A percentile compares a stretch with the other conserved stretches of the same genome.
Evolutionary conservation across 64 coral and sea anemone species (phyloP).

Genomic region (Pocillopora damicornis): DNA sequence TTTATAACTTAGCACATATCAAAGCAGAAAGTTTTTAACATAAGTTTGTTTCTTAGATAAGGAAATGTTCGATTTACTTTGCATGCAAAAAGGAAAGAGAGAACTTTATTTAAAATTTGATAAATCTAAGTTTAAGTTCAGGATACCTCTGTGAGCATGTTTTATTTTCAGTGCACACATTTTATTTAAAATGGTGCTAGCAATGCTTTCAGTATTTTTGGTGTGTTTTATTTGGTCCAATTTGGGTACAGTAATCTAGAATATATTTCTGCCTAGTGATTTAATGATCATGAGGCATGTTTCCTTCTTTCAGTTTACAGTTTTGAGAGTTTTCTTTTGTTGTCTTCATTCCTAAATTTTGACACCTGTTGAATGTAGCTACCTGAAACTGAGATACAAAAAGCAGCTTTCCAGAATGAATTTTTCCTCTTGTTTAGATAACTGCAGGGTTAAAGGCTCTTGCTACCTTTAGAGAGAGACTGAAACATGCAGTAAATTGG

Average conservation of each 20-base stretch:
- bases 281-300: not conserved
- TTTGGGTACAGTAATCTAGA: too few relatives aligned
- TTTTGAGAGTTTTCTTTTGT: not conserved
- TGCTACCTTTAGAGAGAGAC: not conserved
- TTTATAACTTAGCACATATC: not conserved
- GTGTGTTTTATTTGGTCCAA: not conserved
- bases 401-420: not conserved
- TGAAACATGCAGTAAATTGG: not conserved
- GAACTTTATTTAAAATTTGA: not conserved
- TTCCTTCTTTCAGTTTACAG: not conserved
- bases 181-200: not conserved
- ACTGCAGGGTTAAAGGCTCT: not conserved
- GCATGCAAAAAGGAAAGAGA: too few relatives aligned
- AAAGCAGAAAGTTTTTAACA: not conserved
- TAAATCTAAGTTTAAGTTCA: not conserved
- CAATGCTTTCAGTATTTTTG: not conserved
- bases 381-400: not conserved
- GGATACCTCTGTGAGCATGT: not conserved
- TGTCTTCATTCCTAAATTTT: not conserved
- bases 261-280: too few relatives aligned
- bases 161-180: not conserved
- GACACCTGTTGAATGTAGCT: constrained; percentile 29
- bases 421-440: not conserved
- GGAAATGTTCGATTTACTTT: not conserved
- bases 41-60: not conserved